phyloP scores from a whole-genome alignment of 1,140 invertebrate species.

The Drosophila arawakana region DNA sequence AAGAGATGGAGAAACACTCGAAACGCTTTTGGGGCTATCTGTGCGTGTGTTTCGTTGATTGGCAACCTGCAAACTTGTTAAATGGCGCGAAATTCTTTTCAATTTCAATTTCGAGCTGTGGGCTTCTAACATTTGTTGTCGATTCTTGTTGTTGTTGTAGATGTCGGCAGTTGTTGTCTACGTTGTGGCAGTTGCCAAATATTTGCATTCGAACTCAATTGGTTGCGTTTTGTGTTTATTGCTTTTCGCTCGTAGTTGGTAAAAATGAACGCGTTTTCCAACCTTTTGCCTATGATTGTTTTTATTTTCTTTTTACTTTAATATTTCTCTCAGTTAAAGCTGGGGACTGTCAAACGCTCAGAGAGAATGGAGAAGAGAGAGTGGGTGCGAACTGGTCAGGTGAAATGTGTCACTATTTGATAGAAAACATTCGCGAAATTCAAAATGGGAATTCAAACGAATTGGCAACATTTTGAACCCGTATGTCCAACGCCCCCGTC shows the following conservation, averaged over 20 bases:
- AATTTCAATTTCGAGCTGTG: conserved; percentile 65
- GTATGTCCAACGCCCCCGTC: conserved; percentile 51
- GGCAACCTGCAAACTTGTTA: conserved; percentile 56
- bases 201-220: conserved; percentile 81
- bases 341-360: conserved; percentile 37
- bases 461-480: conserved; percentile 61
- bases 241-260: conserved; percentile 58
- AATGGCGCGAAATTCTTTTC: conserved; percentile 78
- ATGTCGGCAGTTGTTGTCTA: conserved; percentile 36
- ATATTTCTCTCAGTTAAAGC: conserved; percentile 44
- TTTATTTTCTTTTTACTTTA: conserved; percentile 41
- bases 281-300: conserved; percentile 22
- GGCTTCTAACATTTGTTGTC: conserved; percentile 40
- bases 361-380: not conserved
- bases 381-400: conserved; percentile 29
- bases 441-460: conserved; percentile 75
- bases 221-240: conserved; percentile 80
- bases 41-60: conserved; percentile 9
- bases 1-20: conserved; percentile 15
- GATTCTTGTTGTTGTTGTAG: conserved; percentile 18
- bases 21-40: conserved; percentile 35
- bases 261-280: conserved; percentile 51
- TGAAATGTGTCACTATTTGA: conserved; percentile 20
- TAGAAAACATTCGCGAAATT: conserved; percentile 45
- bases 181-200: conserved; percentile 56